Conservation (phyloP, 2,113 vertebrate genomes). For the Argyrosomus japonicus region DNA sequence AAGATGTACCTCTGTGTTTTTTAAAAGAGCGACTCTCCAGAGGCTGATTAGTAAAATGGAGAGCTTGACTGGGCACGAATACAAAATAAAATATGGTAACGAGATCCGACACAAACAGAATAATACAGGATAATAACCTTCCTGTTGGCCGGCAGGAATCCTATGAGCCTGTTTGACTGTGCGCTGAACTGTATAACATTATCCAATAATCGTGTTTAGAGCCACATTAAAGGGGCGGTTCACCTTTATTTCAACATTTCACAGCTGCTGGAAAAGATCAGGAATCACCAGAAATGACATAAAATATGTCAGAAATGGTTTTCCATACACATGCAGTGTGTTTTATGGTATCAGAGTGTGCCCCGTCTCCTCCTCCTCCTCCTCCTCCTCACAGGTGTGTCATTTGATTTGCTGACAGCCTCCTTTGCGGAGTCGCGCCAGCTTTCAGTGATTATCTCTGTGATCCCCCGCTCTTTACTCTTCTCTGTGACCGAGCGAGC, state of each 20-base stretch:
- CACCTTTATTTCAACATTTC: too few relatives aligned
- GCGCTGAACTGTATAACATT: neutral
- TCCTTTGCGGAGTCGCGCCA: conserved; percentile 17
- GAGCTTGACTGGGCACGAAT: too few relatives aligned
- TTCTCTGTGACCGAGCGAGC: neutral
- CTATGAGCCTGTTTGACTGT: neutral
- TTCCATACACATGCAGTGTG: neutral
- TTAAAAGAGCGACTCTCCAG: too few relatives aligned
- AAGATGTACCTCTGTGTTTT: too few relatives aligned
- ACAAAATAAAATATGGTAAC: too few relatives aligned
- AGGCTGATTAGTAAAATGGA: too few relatives aligned
- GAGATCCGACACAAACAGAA: too few relatives aligned
- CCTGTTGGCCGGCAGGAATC: too few relatives aligned
- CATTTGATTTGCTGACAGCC: conserved; percentile 52
- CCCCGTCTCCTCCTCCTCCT: too few relatives aligned
- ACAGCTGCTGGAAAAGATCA: too few relatives aligned
- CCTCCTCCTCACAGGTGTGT: conserved; percentile 3
- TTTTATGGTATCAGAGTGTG: neutral
- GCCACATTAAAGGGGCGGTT: neutral
- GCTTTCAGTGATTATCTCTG: conserved; percentile 42
- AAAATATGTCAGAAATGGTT: neutral
- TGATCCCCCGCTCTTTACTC: conserved; percentile 39
- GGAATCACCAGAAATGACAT: neutral
- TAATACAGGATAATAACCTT: too few relatives aligned
- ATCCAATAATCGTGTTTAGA: neutral